These are phyloP conservation scores for Spinus pinus DNA, from an alignment of 2,797 vertebrate species.

Conservation along the genomic window DNA sequence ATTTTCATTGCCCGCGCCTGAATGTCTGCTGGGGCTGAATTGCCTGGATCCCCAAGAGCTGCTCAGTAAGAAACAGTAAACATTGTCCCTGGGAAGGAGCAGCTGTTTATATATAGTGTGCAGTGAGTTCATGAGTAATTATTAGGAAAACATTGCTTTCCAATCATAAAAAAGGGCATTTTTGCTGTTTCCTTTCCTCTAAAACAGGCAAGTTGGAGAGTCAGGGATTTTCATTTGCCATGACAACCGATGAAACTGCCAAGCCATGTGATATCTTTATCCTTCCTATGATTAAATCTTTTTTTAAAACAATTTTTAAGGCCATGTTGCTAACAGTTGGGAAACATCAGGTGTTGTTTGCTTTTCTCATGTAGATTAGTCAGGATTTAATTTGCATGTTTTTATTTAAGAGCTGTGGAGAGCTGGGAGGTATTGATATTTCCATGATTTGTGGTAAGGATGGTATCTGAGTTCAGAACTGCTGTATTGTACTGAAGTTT, in stretches of 20 bases:
- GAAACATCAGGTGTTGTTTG: slow-evolving; percentile 50
- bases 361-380: slow-evolving; percentile 37
- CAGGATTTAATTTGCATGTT: background rate
- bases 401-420: slow-evolving; percentile 6
- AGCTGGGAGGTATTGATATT: background rate
- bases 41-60: background rate
- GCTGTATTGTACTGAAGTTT: background rate
- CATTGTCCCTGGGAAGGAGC: slow-evolving; percentile 23
- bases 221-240: slow-evolving; percentile 52
- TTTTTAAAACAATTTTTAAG: background rate
- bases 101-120: background rate
- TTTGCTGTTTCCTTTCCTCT: background rate
- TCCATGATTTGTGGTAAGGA: background rate
- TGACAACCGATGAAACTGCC: slow-evolving; percentile 39
- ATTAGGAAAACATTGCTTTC: slow-evolving; percentile 34
- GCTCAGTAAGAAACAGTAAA: background rate
- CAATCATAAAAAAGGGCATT: background rate
- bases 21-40: background rate
- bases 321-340: background rate
- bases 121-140: background rate
- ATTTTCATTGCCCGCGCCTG: background rate
- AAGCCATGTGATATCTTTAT: slow-evolving; percentile 33
- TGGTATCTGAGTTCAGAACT: background rate
- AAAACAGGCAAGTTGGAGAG: background rate
- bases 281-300: background rate